Conservation (phyloP, 2,797 vertebrate species). For the Micromesistius poutassou region DNA sequence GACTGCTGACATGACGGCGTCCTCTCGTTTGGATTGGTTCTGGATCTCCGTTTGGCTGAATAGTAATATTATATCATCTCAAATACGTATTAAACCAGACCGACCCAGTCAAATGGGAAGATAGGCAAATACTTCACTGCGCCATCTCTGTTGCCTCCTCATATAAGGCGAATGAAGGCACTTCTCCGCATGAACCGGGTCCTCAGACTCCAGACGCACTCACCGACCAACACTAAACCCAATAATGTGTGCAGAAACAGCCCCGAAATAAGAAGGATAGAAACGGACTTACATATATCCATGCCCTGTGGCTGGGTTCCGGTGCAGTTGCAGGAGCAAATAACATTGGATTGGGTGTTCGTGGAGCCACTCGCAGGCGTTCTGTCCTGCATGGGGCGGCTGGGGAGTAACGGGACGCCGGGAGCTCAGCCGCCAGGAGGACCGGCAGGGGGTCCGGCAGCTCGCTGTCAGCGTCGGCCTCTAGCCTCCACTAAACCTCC, state of each 20-base stretch:
- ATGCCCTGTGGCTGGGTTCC: conserved; percentile 16
- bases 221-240: background rate
- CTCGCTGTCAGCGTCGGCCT: background rate
- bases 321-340: conserved; percentile 48
- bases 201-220: background rate
- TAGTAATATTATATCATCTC: background rate
- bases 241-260: background rate
- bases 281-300: conserved; percentile 19
- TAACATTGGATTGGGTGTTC: conserved; percentile 43
- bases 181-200: background rate
- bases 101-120: background rate
- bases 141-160: background rate
- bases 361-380: background rate
- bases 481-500: background rate
- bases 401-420: background rate
- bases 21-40: background rate
- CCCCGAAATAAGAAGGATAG: background rate
- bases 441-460: background rate
- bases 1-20: background rate
- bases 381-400: conserved; percentile 44
- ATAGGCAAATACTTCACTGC: background rate
- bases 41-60: background rate
- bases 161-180: background rate
- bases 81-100: background rate
- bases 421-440: background rate